A percentile compares a stretch with the other conserved stretches of the same genome.
Evolutionary conservation across 1,140 invertebrate genomes (phyloP).

Genomic region (Triops cancriformis): DNA sequence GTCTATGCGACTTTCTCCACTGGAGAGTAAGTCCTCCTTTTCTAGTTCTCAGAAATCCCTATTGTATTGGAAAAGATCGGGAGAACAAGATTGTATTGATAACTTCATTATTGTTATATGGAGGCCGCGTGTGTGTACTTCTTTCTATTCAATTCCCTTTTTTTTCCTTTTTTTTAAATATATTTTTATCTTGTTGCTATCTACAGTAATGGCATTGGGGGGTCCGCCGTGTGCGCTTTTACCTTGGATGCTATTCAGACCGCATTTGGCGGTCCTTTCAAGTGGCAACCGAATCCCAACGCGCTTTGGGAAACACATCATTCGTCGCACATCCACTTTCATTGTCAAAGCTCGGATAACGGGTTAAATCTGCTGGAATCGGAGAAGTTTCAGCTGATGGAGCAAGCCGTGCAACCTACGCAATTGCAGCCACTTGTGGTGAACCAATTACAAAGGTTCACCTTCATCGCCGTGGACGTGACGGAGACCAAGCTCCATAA

Average conservation of each 20-base stretch:
- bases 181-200: constrained; percentile 33
- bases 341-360: constrained; percentile 47
- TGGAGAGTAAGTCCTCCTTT: constrained; percentile 56
- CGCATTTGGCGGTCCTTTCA: constrained; percentile 80
- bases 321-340: constrained; percentile 46
- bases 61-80: too few species aligned
- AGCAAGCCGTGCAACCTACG: constrained; percentile 66
- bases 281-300: constrained; percentile 63
- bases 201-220: constrained; percentile 75
- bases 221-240: constrained; percentile 88
- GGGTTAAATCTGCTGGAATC: constrained; percentile 49
- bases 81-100: too few species aligned
- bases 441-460: constrained; percentile 59
- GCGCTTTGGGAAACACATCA: constrained; percentile 65
- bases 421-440: constrained; percentile 59
- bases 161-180: too few species aligned
- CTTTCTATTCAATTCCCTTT: too few species aligned
- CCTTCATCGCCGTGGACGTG: constrained; percentile 68
- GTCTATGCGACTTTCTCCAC: constrained; percentile 91
- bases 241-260: constrained; percentile 71
- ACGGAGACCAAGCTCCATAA: constrained; percentile 56
- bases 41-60: too few species aligned
- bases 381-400: constrained; percentile 77
- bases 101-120: neutral
- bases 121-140: neutral